Conservation (phyloP, 2,797 vertebrate species). For the Selene dorsalis region DNA sequence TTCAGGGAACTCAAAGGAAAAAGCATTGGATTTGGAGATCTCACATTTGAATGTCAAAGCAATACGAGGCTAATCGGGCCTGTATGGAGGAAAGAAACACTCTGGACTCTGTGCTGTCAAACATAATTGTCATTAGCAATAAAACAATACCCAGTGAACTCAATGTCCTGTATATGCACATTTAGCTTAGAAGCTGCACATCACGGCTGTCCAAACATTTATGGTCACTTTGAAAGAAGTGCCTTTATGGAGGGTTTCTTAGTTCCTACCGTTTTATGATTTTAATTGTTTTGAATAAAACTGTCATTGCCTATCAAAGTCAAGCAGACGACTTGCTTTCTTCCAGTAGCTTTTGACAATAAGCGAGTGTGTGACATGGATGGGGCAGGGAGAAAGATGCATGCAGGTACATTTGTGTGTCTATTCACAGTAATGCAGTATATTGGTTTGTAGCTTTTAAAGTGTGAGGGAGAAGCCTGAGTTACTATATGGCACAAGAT, state of each 20-base stretch:
- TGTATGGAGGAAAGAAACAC: conserved; percentile 53
- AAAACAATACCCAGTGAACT: conserved; percentile 68
- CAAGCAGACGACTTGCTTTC: conserved; percentile 47
- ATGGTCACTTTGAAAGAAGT: conserved; percentile 83
- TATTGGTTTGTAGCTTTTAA: conserved; percentile 70
- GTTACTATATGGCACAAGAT: conserved; percentile 63
- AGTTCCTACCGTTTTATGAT: conserved; percentile 74
- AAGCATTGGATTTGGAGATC: conserved; percentile 40
- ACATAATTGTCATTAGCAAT: conserved; percentile 77
- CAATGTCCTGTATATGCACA: conserved; percentile 66
- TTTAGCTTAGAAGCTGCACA: conserved; percentile 68
- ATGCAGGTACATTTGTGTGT: conserved; percentile 64
- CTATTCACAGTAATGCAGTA: conserved; percentile 67
- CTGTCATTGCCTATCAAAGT: conserved; percentile 80
- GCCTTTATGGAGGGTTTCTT: conserved; percentile 80
- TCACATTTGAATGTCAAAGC: conserved; percentile 72
- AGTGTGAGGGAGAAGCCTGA: conserved; percentile 63
- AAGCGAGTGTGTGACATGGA: conserved; percentile 37
- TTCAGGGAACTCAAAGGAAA: conserved; percentile 76
- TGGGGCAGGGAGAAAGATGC: conserved; percentile 40
- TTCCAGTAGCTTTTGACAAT: conserved; percentile 38
- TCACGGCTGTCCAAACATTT: conserved; percentile 71
- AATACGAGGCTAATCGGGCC: conserved; percentile 68
- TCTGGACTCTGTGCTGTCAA: conserved; percentile 62
- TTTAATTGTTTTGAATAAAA: conserved; percentile 84